Evolutionary conservation across 2,113 vertebrate genomes (phyloP).

Genomic region (Hippocampus guttulatus): DNA sequence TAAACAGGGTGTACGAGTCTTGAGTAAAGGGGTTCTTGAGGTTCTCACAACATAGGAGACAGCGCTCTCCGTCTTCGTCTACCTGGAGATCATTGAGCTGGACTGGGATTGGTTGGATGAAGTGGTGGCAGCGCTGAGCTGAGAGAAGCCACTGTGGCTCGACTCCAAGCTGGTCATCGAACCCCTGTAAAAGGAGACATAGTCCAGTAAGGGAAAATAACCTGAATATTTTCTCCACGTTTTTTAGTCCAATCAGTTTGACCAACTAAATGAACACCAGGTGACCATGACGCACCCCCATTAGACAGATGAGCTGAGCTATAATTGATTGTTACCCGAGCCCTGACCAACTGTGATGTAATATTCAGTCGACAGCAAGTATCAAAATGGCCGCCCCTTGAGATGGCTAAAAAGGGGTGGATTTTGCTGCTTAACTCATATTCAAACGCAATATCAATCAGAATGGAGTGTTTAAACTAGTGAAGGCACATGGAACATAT

Average conservation of each 20-base stretch:
- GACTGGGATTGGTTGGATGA: slow-evolving; percentile 91
- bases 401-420: too few species aligned
- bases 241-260: not conserved
- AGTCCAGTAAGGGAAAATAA: not conserved
- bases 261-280: slow-evolving; percentile 21
- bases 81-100: slow-evolving; percentile 98
- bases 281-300: not conserved
- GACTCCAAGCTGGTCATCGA: slow-evolving; percentile 98
- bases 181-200: slow-evolving; percentile 72
- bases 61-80: slow-evolving; percentile 49
- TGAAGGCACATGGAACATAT: too few species aligned
- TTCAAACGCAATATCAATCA: too few species aligned
- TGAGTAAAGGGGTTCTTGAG: not conserved
- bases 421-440: too few species aligned
- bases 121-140: slow-evolving; percentile 93
- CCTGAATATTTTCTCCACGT: not conserved
- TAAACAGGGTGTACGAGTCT: not conserved
- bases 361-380: too few species aligned
- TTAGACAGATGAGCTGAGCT: not conserved
- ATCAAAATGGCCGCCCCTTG: too few species aligned
- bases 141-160: slow-evolving; percentile 97
- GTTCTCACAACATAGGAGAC: slow-evolving; percentile 17
- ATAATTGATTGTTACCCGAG: too few species aligned
- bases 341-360: too few species aligned
- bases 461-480: too few species aligned